These are phyloP conservation scores for Danionella dracula DNA, from an alignment of 2,797 vertebrate species.

Conservation along the genomic window DNA sequence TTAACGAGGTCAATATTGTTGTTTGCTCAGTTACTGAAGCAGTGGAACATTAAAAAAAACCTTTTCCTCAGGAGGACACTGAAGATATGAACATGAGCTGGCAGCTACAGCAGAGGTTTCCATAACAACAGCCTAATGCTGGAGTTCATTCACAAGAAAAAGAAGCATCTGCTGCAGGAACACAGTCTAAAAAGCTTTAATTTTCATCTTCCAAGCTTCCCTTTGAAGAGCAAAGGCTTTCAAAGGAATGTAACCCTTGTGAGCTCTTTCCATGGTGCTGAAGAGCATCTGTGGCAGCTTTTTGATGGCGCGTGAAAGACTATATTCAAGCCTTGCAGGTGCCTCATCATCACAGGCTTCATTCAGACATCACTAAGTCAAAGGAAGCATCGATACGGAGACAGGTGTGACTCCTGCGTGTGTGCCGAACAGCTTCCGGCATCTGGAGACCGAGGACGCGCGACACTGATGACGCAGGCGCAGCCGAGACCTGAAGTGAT, in stretches of 20 bases:
- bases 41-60: neutral
- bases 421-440: conserved; percentile 1
- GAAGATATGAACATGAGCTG: conserved; percentile 10
- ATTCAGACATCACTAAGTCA: neutral
- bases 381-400: neutral
- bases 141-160: neutral
- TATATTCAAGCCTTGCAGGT: too few species aligned
- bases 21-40: too few species aligned
- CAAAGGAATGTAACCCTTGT: too few species aligned
- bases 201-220: too few species aligned
- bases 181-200: too few species aligned
- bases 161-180: neutral
- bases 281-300: too few species aligned
- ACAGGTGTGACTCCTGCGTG: conserved; percentile 2
- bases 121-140: conserved; percentile 18
- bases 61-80: neutral
- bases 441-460: neutral
- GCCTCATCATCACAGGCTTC: neutral
- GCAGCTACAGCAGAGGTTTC: neutral
- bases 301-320: too few species aligned
- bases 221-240: too few species aligned
- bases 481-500: neutral
- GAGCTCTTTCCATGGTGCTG: too few species aligned
- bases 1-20: too few species aligned
- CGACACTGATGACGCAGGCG: neutral